Base-by-base conservation (phyloP, 2,797 vertebrate genomes). In the Chelonia mydas region DNA sequence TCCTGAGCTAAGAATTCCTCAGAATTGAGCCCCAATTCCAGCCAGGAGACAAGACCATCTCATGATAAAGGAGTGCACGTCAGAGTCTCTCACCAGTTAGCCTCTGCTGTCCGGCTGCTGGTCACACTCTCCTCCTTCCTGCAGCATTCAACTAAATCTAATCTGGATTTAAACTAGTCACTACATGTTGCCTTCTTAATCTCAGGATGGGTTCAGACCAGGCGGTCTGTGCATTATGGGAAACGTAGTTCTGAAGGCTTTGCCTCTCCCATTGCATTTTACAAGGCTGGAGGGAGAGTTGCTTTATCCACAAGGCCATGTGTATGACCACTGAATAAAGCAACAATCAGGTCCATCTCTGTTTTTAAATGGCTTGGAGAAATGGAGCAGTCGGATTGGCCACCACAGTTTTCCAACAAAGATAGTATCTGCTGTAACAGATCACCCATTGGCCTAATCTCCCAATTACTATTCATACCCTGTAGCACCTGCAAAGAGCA, bases 91-190 rank as follows among this genome's bases (percentile, higher is more conserved):
- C 84, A 77, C 84, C 87, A 37, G 83, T 55, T 81, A 50, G 31
- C 54, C 54, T 77, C 16, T 54, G 47, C 11, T 12, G 19, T 27
- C 50, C 19, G 28, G 50, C 19, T 33, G 33, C 50, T 79, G 77
- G 47, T 54, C 91, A 65, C 79, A 27, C 21, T 65, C 81, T 79
- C 33, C 50, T 86, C 59, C 54, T 77, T 53, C 55, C 90, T 98
- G 97, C 76, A 74, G 50, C 72, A 85, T 95, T 93, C 88, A 86
- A 86, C 92, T 85, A 90, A 94, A 95, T 83, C 95, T 98, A 98
- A 98, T 98, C 97, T 98, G 98, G 97, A 97, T 98, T 97, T 98
- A 95, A 89, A 95, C 98, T 98, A 98, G 94, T 96, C 88, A 84
- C 74, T 95, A 96, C 96, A 96, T 88, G 92, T 50, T 5, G 88